Conservation (phyloP, 2,888 invertebrate genomes). For the Diplolepis rosae region DNA sequence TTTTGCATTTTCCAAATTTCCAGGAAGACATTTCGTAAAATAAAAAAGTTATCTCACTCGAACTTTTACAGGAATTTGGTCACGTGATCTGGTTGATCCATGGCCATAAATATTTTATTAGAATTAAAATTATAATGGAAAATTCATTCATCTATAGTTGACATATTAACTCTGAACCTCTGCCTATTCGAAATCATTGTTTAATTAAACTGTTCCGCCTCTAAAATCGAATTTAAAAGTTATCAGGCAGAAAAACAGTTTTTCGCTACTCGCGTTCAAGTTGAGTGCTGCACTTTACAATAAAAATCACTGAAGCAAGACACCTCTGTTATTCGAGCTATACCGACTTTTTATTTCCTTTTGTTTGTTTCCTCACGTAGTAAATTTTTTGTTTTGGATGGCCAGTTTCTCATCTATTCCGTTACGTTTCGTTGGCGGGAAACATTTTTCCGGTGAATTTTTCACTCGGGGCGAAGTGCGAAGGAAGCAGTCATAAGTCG, state of each 20-base stretch:
- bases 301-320: constrained; percentile 17
- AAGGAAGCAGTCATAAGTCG: constrained; percentile 28
- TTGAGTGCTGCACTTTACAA: neutral
- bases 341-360: neutral
- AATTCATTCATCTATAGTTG: no score
- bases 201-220: no score
- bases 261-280: neutral
- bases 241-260: neutral
- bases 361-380: neutral
- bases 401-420: neutral
- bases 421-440: neutral
- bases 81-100: no score
- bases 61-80: no score
- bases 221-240: no score
- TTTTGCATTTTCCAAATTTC: no score
- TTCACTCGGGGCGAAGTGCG: constrained; percentile 24
- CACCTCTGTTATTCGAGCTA: neutral
- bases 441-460: constrained; percentile 24
- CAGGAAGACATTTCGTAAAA: no score
- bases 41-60: no score
- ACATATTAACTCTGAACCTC: no score
- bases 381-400: neutral
- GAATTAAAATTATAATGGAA: no score
- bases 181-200: no score
- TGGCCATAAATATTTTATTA: no score